A percentile compares a stretch with the other conserved stretches of the same genome.
phyloP scores from a whole-genome alignment of 2,888 invertebrate species.

The Rhagophthalmus giganteus region DNA sequence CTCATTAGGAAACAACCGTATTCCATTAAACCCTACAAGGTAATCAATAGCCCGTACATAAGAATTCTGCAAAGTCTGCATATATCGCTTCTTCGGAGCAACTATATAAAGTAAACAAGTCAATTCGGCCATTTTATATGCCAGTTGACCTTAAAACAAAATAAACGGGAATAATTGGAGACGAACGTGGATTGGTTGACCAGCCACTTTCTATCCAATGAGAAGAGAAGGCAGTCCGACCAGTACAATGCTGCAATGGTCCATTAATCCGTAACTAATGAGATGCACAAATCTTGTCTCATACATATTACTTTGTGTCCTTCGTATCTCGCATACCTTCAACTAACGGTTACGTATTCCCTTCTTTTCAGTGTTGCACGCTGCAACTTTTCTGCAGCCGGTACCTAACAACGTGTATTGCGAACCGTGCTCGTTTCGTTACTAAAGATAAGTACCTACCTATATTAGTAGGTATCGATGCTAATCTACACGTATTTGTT shows the following conservation, averaged over 20 bases:
- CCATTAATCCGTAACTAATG: slow-evolving; percentile 54
- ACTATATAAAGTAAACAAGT: slow-evolving; percentile 43
- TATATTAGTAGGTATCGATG: no score
- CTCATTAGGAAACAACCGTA: slow-evolving; percentile 10
- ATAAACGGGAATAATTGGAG: slow-evolving; percentile 54
- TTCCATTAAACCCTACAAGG: slow-evolving; percentile 15
- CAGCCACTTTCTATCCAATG: slow-evolving; percentile 43
- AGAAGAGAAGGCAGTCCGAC: slow-evolving; percentile 42
- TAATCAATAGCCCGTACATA: slow-evolving; percentile 10
- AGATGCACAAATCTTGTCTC: slow-evolving; percentile 48
- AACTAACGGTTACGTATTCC: no score
- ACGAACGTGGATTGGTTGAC: slow-evolving; percentile 49
- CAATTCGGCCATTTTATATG: slow-evolving; percentile 53
- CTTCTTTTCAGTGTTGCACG: no score
- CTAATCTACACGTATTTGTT: no score
- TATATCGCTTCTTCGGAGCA: slow-evolving; percentile 22
- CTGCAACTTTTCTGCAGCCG: no score
- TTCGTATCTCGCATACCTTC: slow-evolving; percentile 32
- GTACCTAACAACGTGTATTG: no score
- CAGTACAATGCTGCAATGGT: slow-evolving; percentile 47
- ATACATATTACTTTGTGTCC: slow-evolving; percentile 32
- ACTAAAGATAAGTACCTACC: no score
- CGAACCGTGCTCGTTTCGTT: no score
- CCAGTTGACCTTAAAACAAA: slow-evolving; percentile 53
- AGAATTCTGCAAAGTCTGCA: slow-evolving; percentile 8